A percentile compares a stretch with the other conserved stretches of the same genome.
phyloP scores from a whole-genome alignment of 2,113 vertebrate genomes.

The Bathybates hornii region DNA sequence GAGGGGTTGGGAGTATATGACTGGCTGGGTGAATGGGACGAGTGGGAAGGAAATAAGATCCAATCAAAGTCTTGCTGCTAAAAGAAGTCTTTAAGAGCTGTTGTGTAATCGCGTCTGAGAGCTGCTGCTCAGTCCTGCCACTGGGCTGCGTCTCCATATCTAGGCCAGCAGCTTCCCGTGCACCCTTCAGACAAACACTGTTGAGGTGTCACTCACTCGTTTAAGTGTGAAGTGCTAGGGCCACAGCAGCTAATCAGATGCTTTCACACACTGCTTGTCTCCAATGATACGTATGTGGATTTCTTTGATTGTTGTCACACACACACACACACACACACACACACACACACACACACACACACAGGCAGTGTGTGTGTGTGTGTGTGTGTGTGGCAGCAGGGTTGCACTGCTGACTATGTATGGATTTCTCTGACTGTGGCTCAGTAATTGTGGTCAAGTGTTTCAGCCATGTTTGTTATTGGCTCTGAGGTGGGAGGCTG shows the following conservation, averaged over 20 bases:
- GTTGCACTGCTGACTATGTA: constrained; percentile 5
- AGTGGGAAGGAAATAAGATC: constrained; percentile 48
- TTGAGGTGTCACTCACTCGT: constrained; percentile 2
- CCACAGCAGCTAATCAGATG: not conserved
- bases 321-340: not conserved
- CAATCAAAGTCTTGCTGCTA: constrained; percentile 50
- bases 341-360: not conserved
- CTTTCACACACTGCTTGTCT: not conserved
- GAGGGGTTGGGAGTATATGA: not conserved
- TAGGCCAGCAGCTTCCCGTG: not conserved
- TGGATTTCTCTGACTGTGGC: constrained; percentile 21
- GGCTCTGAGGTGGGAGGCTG: constrained; percentile 43
- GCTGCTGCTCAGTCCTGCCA: constrained; percentile 44
- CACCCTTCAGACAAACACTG: not conserved
- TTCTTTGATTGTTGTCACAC: not conserved
- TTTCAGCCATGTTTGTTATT: constrained; percentile 47
- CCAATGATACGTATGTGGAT: not conserved
- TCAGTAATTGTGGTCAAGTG: constrained; percentile 51
- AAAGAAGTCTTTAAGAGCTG: constrained; percentile 59
- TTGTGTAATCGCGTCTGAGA: constrained; percentile 64
- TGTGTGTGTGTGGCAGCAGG: not conserved
- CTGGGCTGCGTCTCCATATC: constrained; percentile 46
- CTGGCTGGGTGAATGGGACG: not conserved
- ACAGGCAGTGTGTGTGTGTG: not conserved
- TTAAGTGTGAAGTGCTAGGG: not conserved